Base-by-base conservation (phyloP, 2,113 vertebrate genomes). In the Blennius ocellaris region DNA sequence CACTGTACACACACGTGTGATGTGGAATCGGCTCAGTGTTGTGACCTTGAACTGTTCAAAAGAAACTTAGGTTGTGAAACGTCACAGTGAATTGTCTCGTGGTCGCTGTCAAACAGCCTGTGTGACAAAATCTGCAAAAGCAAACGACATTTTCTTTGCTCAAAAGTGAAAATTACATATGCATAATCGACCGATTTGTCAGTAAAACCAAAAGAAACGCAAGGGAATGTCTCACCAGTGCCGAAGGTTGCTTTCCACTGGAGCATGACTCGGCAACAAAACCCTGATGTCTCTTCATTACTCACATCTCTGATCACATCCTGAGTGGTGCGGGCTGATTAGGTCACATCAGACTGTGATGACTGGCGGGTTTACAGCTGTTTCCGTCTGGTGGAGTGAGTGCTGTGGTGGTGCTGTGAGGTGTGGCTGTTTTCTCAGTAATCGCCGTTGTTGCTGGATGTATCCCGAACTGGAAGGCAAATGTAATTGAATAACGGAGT, bases 321-420 rank as follows among this genome's bases (percentile, higher is more conserved):
- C 40, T 16, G 39, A 40, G 14, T 58, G 50, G 60, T 56, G 65
- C 76, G 53, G 62, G 62, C 39, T n/a, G 16, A 64, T 16, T 48
- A 38, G n/a, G 78, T 48, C 41, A 58, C 58, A 47, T 36, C 61
- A 17, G 53, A 55, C 70, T 63, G 39, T 45, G 21, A 58, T 84
- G 57, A 76, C 57, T 62, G 80, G 15, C 16, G 61, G 57, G 84
- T 89, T 89, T 88, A 90, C 87, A 87, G 73, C 78, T 66, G 63
- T 89, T 74, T 78, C 56, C 80, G 14, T 81, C 2, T 53, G 75
- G 82, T 66, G 37, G 59, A 73, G 66, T 68, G 45, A 62, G 39
- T 30, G 4, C 21, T 30, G 53, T 62, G 12, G 65, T 87, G 76
- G 38, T 81, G 69, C 80, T 9, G 51, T 74, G 11, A 38, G 5